These are phyloP conservation scores for Sinocyclocheilus anophthalmus DNA, from an alignment of 2,113 vertebrate genomes.

Conservation along the genomic window DNA sequence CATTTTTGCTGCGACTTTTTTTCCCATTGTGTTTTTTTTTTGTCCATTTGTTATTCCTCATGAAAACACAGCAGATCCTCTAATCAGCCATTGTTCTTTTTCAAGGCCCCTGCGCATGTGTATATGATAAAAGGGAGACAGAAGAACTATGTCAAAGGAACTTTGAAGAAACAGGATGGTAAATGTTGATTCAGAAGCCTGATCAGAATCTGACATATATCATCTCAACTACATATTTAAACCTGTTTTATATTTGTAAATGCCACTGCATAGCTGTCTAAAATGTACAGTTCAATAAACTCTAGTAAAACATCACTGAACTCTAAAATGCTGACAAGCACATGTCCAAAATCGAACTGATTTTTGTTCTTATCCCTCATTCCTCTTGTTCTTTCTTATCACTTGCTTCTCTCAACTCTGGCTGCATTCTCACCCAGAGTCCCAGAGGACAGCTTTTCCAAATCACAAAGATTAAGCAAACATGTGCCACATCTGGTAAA, in stretches of 20 bases:
- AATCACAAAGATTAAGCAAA: slow-evolving; percentile 62
- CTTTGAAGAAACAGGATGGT: not conserved
- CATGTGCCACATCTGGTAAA: slow-evolving; percentile 53
- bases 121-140: slow-evolving; percentile 1
- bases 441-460: slow-evolving; percentile 50
- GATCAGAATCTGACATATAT: not conserved
- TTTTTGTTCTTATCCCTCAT: slow-evolving; percentile 17
- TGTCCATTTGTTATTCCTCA: not conserved
- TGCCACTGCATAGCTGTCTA: not conserved
- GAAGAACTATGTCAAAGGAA: not conserved
- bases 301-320: not conserved
- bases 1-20: not conserved
- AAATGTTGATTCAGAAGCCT: not conserved
- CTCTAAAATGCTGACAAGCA: slow-evolving; percentile 1
- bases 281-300: not conserved
- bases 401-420: slow-evolving; percentile 40
- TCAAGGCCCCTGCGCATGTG: not conserved
- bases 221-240: not conserved
- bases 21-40: not conserved
- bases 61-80: not conserved
- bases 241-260: not conserved
- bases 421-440: slow-evolving; percentile 40
- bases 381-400: slow-evolving; percentile 30
- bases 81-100: slow-evolving; percentile 15
- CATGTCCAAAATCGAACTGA: not conserved